phyloP scores from a whole-genome alignment of 2,888 invertebrate species.

The Bugula neritina region DNA sequence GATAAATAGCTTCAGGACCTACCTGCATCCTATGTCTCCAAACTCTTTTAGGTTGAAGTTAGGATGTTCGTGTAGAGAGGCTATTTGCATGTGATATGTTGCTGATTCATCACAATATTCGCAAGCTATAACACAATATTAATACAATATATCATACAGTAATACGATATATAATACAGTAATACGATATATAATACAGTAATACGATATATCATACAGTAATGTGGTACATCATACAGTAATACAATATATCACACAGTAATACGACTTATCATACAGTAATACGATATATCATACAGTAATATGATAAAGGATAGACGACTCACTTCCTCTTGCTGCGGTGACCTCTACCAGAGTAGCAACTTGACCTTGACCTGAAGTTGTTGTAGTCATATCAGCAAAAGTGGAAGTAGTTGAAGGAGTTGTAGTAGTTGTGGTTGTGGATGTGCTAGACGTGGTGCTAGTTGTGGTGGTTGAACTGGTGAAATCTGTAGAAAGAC shows the following conservation, averaged over 20 bases:
- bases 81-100: not conserved
- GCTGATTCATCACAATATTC: not conserved
- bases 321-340: not conserved
- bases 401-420: not conserved
- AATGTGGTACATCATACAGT: too few relatives aligned
- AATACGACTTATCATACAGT: too few relatives aligned
- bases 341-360: not conserved
- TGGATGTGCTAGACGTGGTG: not conserved
- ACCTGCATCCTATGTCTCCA: not conserved
- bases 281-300: too few relatives aligned
- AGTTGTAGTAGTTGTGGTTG: not conserved
- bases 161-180: too few relatives aligned
- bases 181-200: too few relatives aligned
- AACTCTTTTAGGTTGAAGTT: conserved; percentile 12
- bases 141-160: not conserved
- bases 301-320: too few relatives aligned
- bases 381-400: not conserved
- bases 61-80: conserved; percentile 17
- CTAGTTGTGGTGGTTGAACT: not conserved
- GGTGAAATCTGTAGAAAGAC: conserved; percentile 11
- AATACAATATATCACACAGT: too few relatives aligned
- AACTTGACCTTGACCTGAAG: not conserved
- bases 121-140: not conserved
- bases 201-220: too few relatives aligned
- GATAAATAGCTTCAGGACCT: too few relatives aligned